Evolutionary conservation across 1,140 invertebrate genomes (phyloP), one percentile per base, ranked within the genome.

Genomic region (Pseudomyrmex gracilis): DNA sequence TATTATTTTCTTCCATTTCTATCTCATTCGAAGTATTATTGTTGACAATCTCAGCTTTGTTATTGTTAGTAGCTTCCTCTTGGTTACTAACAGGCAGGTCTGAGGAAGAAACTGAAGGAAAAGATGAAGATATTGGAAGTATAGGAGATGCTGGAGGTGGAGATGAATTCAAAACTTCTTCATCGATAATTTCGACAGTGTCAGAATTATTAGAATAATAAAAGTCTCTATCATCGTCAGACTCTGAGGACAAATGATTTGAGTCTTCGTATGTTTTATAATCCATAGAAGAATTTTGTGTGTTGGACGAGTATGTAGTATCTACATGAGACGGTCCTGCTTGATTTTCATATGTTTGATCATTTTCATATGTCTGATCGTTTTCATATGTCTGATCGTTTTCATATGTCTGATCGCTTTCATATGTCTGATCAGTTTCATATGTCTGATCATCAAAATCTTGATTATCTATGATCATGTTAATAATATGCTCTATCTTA

Each of bases 1-100:
- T 90, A 55, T 91, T 90, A 71, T 91, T 91, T 68, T 89, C 87
- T 67, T 90, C 85, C 3, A 88, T 58, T 8, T 34, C 34, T 85
- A 84, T 63, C 87, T 82, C 24, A 71, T 47, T 49, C 51, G 57
- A 12, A n/a, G 0, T 51, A 73, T 9, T 20, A 15, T 34, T 13
- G 3, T 22, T 20, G 10, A 8, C 8, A 63, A 20, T 60, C 9
- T 10, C 8, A 22, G 8, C 2, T 60, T 3, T 2, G 57, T 51
- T 58, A 73, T 13, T 43, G 2, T 8, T 17, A 43, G 9, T 5
- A n/a, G 10, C 0, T 55, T 20, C 15, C 12, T 5, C 24, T 34
- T 55, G 51, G 5, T 4, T 17, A 34, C 7, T 34, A 5, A 34
- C 34, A 34, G 34, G 34, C 34, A 34, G 34, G 34, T 34, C 5